Evolutionary conservation across 2,113 vertebrate species (phyloP).

Genomic region (Ciconia boyciana): DNA sequence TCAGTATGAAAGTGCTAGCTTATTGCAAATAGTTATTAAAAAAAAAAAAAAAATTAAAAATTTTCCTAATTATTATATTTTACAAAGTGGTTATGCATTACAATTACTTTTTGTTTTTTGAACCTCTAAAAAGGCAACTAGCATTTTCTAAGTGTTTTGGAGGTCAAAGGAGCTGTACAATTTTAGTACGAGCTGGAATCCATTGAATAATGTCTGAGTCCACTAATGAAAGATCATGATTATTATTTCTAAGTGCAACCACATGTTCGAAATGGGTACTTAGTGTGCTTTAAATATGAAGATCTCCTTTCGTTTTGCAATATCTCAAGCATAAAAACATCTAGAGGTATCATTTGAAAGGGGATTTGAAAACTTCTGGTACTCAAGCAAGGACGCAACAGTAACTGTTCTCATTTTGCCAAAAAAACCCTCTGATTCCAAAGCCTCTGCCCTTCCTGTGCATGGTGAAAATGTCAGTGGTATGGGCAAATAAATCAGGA

Average conservation of each 20-base stretch:
- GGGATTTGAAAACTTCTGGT: not conserved
- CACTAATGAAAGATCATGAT: slow-evolving; percentile 18
- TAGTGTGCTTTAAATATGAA: not conserved
- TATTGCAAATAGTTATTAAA: not conserved
- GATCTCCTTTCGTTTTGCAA: not conserved
- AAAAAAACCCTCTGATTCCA: not conserved
- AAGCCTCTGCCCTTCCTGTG: not conserved
- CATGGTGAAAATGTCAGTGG: not conserved
- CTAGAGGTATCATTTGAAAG: not conserved
- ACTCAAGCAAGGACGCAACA: not conserved
- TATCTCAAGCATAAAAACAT: not conserved
- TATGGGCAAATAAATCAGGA: not conserved
- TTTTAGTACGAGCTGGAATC: slow-evolving; percentile 33
- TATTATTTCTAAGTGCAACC: slow-evolving; percentile 21
- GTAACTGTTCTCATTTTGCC: not conserved
- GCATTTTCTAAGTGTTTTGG: not conserved
- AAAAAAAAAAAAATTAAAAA: not conserved
- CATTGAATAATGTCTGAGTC: not conserved
- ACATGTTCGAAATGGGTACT: not conserved
- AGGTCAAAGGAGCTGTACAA: not conserved
- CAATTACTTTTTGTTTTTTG: not conserved
- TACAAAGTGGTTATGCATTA: not conserved
- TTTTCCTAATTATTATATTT: not conserved
- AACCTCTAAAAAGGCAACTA: not conserved
- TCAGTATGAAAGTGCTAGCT: not conserved